Evolutionary conservation across 2,797 vertebrate species (phyloP), one percentile per base, ranked within the genome.

Genomic region (Buceros bicornis): DNA sequence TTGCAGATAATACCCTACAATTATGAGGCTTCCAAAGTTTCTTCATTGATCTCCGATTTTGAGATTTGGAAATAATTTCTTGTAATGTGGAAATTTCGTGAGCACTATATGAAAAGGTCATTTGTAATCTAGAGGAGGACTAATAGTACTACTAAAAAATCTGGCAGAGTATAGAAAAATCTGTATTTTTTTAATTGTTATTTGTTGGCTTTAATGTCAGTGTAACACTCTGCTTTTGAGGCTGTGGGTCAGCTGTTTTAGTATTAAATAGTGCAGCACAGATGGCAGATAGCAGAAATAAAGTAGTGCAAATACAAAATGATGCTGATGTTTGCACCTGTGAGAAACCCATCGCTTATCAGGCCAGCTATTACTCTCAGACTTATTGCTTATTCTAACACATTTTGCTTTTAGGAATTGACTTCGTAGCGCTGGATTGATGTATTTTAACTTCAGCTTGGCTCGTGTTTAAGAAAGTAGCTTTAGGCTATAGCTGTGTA

Each of bases 251-350:
- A 79, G 48, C 60, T 57, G 43, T 53, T 91, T 40, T 57, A 4
- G 60, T 80, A 24, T 47, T 84, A 81, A 88, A 12, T 67, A 84
- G 50, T 50, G 42, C 64, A 71, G 88, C 67, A 67, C 88, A 95
- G 81, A 67, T 94, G 92, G 81, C 70, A 89, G 77, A 48, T 76
- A 67, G 29, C 56, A 71, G 80, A 82, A 94, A 87, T 87, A 79
- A 87, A 95, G 48, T 25, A 82, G 45, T 66, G 20, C 58, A 88
- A 64, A 87, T 96, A 90, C 15, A 57, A 37, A 94, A 89, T 70
- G 22, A 54, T 94, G 88, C 83, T 92, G 82, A 91, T 91, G 83
- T 87, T 95, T 94, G 90, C 74, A 94, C 62, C 66, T 64, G 17
- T 71, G 74, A 65, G 42, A 95, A 82, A 62, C 57, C n/a, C 21